These are phyloP conservation scores for Macrochelys suwanniensis DNA, from an alignment of 2,797 vertebrate genomes.

Conservation along the genomic window DNA sequence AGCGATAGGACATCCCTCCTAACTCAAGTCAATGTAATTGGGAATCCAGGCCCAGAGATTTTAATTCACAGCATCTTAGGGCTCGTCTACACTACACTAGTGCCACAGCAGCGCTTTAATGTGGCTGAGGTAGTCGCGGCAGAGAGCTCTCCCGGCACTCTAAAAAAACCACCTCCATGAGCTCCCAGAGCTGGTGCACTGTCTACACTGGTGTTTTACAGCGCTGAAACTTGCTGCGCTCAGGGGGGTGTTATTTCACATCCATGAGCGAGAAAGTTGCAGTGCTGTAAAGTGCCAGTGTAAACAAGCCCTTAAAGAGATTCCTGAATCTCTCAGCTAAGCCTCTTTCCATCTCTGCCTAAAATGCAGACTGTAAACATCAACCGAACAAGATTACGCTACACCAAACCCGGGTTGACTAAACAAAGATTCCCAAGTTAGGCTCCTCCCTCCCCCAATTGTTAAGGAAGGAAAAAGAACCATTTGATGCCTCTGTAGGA, in stretches of 20 bases:
- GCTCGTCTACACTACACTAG: no score
- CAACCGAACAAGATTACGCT: not conserved
- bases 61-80: not conserved
- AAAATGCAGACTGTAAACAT: not conserved
- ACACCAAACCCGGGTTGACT: not conserved
- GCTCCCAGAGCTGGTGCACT: no score
- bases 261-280: no score
- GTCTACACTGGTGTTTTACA: no score
- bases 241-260: no score
- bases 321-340: not conserved
- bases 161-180: no score
- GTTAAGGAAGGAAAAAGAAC: not conserved
- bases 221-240: no score
- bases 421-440: not conserved
- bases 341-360: not conserved
- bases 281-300: no score
- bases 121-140: no score
- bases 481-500: not conserved
- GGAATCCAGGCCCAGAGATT: not conserved
- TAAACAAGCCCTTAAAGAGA: not conserved
- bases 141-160: no score
- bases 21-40: not conserved
- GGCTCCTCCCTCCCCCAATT: not conserved
- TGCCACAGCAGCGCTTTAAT: no score
- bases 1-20: not conserved